Evolutionary conservation across 2,888 invertebrate genomes (phyloP), one percentile per base, ranked within the genome.

Genomic region (Sussaba pulchella): DNA sequence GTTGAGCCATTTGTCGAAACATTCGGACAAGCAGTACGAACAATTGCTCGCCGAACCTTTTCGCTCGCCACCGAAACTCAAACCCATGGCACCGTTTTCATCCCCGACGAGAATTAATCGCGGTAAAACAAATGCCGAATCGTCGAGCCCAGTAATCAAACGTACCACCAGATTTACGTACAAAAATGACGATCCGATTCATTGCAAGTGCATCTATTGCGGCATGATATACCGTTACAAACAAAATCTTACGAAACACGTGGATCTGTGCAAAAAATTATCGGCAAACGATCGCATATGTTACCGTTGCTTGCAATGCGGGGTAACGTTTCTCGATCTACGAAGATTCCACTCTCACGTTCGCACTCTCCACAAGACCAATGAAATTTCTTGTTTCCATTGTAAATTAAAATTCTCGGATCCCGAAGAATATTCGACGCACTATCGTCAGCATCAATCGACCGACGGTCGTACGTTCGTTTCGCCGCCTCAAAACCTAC

Each of bases 381-480:
- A 86, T 2, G 89, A 91, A 0, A 79, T 94, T 54, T 90, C 93
- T 21, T 95, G 94, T 83, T 93, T 93, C 78, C 86, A 93, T 43
- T 95, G 94, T 79, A 85, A 92, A 1, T 92, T 92, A 19, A 93
- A 92, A 63, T 94, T 94, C 78, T 85, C 87, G 1, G 92, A 93
- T 36, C 90, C 93, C 80, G 93, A 93, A 78, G 93, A 93, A 61
- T 94, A 93, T 76, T 93, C 93, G 61, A 92, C 92, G 19, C 94
- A 92, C 79, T 87, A 91, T 64, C 88, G 89, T 2, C 84, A 82
- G 0, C 91, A 92, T 70, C 87, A 87, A 0, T 31, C 19, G 6
- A 24, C 24, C 10, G 43, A 12, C 31, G 14, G 12, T 2, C 45
- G 39, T 43, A 1, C 21, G 70, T 57, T 24, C 50, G 21, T 36